These are phyloP conservation scores for Zoanthus sociatus DNA, from an alignment of 92 coral and sea anemone genomes.

Conservation along the genomic window DNA sequence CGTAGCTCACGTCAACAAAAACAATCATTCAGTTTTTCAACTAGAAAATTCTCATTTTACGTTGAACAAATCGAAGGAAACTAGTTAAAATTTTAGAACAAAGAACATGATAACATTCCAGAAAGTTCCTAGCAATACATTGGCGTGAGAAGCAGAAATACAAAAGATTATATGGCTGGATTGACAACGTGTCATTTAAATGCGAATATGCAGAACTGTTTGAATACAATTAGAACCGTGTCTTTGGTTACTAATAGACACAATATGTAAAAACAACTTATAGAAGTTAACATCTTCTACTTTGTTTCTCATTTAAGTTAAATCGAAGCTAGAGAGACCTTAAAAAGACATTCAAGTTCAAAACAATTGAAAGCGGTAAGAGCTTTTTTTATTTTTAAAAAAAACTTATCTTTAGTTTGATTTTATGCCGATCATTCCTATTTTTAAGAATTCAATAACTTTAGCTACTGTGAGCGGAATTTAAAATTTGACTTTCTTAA, in stretches of 20 bases:
- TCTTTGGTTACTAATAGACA: slow-evolving; percentile 21
- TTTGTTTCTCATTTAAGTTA: not conserved
- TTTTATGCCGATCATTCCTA: not conserved
- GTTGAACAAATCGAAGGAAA: not conserved
- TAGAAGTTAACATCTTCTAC: not conserved
- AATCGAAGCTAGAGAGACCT: not conserved
- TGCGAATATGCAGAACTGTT: not conserved
- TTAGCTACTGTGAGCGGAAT: not conserved
- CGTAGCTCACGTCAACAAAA: not conserved
- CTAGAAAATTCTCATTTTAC: not conserved
- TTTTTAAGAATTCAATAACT: not conserved
- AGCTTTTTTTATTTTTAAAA: not conserved
- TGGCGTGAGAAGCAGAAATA: not conserved
- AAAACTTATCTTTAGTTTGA: not conserved
- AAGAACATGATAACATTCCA: not conserved
- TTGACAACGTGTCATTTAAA: not conserved
- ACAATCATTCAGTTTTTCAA: not conserved
- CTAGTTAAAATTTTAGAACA: not conserved
- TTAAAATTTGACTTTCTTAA: not conserved
- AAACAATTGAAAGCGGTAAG: not conserved
- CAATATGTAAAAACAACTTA: not conserved
- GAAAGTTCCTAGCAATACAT: not conserved
- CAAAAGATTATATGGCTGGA: not conserved
- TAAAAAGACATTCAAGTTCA: not conserved
- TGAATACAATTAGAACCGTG: slow-evolving; percentile 2